A percentile compares a stretch with the other conserved stretches of the same genome.
These are phyloP conservation scores for Rhinoderma darwinii DNA, from an alignment of 2,113 vertebrate genomes.

Conservation along the genomic window DNA sequence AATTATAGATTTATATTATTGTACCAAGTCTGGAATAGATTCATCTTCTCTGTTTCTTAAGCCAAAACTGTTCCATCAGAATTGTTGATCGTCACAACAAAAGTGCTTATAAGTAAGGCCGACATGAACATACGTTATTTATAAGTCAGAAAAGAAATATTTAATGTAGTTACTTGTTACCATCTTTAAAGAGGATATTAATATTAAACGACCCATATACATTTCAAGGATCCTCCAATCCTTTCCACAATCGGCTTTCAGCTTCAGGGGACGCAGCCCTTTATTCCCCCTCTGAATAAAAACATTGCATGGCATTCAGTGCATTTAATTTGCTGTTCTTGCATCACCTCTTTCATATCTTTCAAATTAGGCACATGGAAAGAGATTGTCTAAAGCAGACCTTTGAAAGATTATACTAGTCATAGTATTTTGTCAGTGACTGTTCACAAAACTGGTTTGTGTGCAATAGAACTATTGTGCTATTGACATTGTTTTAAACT, in stretches of 20 bases:
- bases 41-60: background rate
- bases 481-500: no score
- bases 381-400: no score
- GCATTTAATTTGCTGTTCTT: background rate
- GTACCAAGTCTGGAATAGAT: constrained; percentile 1
- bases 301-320: background rate
- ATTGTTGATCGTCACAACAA: background rate
- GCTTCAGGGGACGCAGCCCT: background rate
- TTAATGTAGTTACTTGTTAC: background rate
- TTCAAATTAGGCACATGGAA: no score
- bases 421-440: no score
- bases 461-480: no score
- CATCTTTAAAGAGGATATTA: background rate
- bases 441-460: no score
- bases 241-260: background rate
- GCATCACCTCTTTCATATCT: background rate
- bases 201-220: background rate
- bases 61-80: background rate
- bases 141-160: background rate
- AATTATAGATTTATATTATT: constrained; percentile 34
- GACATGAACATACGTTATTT: background rate
- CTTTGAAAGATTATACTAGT: no score
- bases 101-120: background rate
- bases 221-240: background rate
- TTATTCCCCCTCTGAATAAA: background rate